Conservation (phyloP, 1,140 invertebrate genomes). For the Lepidostoma basale region DNA sequence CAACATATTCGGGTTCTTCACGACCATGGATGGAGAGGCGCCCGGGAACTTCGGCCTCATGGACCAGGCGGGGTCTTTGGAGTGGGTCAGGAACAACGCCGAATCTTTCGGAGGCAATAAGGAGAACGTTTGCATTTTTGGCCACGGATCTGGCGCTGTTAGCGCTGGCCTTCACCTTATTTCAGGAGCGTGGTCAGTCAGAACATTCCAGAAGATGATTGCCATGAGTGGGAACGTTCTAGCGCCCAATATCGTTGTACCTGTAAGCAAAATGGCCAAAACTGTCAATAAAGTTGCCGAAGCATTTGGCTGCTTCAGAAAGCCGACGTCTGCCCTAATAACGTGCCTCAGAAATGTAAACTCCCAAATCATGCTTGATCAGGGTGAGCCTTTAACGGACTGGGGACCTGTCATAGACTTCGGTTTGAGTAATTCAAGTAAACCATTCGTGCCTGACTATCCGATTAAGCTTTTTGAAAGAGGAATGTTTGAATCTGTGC, state of each 20-base stretch:
- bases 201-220: conserved; percentile 69
- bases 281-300: conserved; percentile 65
- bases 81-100: conserved; percentile 88
- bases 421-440: conserved; percentile 69
- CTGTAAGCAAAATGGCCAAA: conserved; percentile 60
- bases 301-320: conserved; percentile 70
- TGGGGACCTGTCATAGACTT: conserved; percentile 79
- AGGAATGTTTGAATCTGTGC: conserved; percentile 67
- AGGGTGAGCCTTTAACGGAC: conserved; percentile 66
- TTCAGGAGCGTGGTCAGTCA: conserved; percentile 64
- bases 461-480: conserved; percentile 67
- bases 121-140: conserved; percentile 84
- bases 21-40: conserved; percentile 78
- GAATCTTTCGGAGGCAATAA: conserved; percentile 84
- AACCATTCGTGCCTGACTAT: conserved; percentile 69
- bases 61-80: conserved; percentile 87
- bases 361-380: conserved; percentile 63
- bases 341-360: conserved; percentile 70
- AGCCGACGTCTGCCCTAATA: conserved; percentile 67
- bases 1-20: conserved; percentile 91
- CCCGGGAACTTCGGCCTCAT: conserved; percentile 91
- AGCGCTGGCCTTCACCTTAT: conserved; percentile 75
- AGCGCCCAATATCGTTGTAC: conserved; percentile 61
- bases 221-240: conserved; percentile 77
- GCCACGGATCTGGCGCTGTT: conserved; percentile 80